Evolutionary conservation across 1,140 invertebrate genomes (phyloP), one percentile per base, ranked within the genome.

Genomic region (Rhizoglyphus robini): DNA sequence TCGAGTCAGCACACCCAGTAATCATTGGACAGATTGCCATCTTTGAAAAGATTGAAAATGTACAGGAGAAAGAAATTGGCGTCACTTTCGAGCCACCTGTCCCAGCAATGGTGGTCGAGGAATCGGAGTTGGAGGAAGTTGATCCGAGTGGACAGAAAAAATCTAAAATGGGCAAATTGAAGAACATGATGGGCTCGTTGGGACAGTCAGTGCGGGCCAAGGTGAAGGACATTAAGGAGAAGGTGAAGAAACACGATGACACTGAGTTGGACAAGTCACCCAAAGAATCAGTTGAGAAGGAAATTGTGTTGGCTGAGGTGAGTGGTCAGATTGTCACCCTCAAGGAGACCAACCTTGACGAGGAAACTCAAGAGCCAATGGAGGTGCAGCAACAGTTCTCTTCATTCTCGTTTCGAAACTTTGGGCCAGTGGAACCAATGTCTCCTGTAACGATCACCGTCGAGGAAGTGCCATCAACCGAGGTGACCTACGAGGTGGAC

Each of bases 131-230:
- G 8, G 36, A 41, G 36, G 36, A 41, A 11, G 36, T 8, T 41
- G 36, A 41, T 41, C 8, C 8, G 36, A 51, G 29, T 51, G 48
- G 29, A 4, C 15, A 20, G 3, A 60, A 29, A 27, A 29, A n/a
- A n/a, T 13, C 15, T 23, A 60, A 60, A 46, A 29, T 60, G 1
- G 58, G 15, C 29, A 60, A 60, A 46, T n/a, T 60, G 2, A 60
- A 60, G 29, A 60, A 60, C 29, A 60, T 60, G 58, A 29, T 29
- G 2, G 58, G 58, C 29, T 60, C 58, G 13, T 46, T 60, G 11
- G 8, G 57, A 8, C 57, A 59, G 13, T 59, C 57, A 4, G 8
- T 59, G 18, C 5, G 30, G 13, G 2, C 29, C 13, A 60, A 60
- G 29, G 27, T 60, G 58, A 32, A 60, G 15, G 30, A 60, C 15